Evolutionary conservation across 1,140 invertebrate genomes (phyloP), one percentile per base, ranked within the genome.

Genomic region (Dreissena rostriformis): DNA sequence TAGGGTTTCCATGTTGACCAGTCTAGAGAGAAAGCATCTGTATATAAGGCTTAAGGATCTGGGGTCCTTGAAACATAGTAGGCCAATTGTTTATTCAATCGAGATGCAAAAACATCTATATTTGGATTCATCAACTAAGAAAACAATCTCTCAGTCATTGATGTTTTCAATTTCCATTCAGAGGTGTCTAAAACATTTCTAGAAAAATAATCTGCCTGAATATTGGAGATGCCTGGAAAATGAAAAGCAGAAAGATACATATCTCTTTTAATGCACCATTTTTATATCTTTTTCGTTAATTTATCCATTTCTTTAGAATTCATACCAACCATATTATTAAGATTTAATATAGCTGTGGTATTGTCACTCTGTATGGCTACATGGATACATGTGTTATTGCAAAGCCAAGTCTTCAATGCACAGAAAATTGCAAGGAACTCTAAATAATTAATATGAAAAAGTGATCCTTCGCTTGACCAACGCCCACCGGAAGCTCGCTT

Each of bases 1-100:
- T 72, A 81, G 61, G 79, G 79, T 72, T 81, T 81, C 53, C 63
- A 72, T 39, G 29, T 28, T 39, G 67, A 61, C 67, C 79, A 81
- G 28, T 57, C n/a, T 7, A 82, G 49, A 1, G 17, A 70, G 76
- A 83, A 83, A 49, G 73, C 81, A n/a, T n/a, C n/a, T n/a, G n/a
- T n/a, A n/a, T n/a, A n/a, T n/a, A n/a, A n/a, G n/a, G n/a, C n/a
- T n/a, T n/a, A n/a, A n/a, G n/a, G n/a, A n/a, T n/a, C n/a, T n/a
- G n/a, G n/a, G n/a, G n/a, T n/a, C n/a, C n/a, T n/a, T n/a, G n/a
- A n/a, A n/a, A n/a, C n/a, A n/a, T n/a, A n/a, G n/a, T n/a, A n/a
- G n/a, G n/a, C n/a, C n/a, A n/a, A n/a, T n/a, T n/a, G n/a, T n/a
- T n/a, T n/a, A n/a, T n/a, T n/a, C n/a, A n/a, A n/a, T n/a, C n/a